phyloP scores from a whole-genome alignment of 2,888 invertebrate species.

The Liopterus haemorrhoidalis region DNA sequence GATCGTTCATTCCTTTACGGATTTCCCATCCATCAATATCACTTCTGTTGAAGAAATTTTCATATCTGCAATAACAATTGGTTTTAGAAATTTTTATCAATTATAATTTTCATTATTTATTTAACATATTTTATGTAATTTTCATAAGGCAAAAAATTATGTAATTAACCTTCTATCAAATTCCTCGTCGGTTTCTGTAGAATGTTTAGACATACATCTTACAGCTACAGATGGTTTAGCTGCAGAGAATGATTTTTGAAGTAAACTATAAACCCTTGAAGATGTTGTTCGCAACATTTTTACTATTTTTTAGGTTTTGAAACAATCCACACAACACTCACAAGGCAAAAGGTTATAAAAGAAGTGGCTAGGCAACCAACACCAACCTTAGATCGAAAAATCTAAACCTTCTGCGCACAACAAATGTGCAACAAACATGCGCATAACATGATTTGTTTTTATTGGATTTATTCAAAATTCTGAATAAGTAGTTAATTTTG shows the following conservation, averaged over 20 bases:
- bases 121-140: background rate
- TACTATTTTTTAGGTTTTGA: slow-evolving; percentile 5
- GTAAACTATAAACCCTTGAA: slow-evolving; percentile 43
- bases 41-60: slow-evolving; percentile 73
- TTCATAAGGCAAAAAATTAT: slow-evolving; percentile 47
- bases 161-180: slow-evolving; percentile 68
- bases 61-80: slow-evolving; percentile 54
- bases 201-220: slow-evolving; percentile 42
- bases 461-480: too few species aligned
- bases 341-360: too few species aligned
- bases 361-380: too few species aligned
- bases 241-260: slow-evolving; percentile 38
- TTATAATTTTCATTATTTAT: background rate
- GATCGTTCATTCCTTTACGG: slow-evolving; percentile 84
- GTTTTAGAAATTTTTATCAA: background rate
- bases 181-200: slow-evolving; percentile 73
- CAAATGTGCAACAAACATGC: too few species aligned
- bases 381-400: too few species aligned
- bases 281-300: slow-evolving; percentile 52
- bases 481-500: too few species aligned
- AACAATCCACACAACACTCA: slow-evolving; percentile 5
- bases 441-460: too few species aligned
- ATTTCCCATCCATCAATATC: slow-evolving; percentile 95
- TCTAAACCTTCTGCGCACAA: too few species aligned
- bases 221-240: slow-evolving; percentile 34